Base-by-base conservation (phyloP, 2,797 vertebrate species). In the Lerista edwardsae region DNA sequence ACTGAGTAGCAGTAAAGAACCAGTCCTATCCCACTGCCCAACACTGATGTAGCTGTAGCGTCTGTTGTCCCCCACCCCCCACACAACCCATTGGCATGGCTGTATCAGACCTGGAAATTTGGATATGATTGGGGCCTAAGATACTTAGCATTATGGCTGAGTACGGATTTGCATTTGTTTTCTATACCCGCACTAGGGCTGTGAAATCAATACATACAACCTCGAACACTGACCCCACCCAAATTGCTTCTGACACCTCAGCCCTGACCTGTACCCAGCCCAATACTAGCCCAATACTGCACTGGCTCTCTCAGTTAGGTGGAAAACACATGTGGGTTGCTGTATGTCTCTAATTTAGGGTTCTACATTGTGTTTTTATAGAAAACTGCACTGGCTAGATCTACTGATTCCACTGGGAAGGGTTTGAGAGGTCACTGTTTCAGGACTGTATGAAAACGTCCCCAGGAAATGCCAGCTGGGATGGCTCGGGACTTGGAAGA, bases 391-490 rank as follows among this genome's bases (percentile, higher is more conserved):
- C 87, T 91, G 94, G 83, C 86, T 86, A 21, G 83, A 82, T 84
- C 83, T 31, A 36, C 83, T 80, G 87, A 89, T 75, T 82, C 91
- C 88, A 47, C 79, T 59, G 87, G 84, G 67, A 87, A 89, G 86
- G 84, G 75, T 90, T 89, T 86, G 17, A 4, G 90, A 90, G 90
- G 87, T 84, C 90, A 3, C 88, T n/a, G 83, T 94, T 83, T 91
- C 75, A 75, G 88, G 86, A 81, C 93, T 96, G 79, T 82, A 94
- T 95, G 95, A 95, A 89, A 95, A 47, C 85, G 88, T 34, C 82
- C 23, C 71, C 88, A 91, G 93, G 96, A 96, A 92, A 98, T 99
- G 98, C 97, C 97, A 82, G 94, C 95, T 74, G 97, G 96, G 90
- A 96, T 98, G 93, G 96, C 94, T 94, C 95, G 90, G 94, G 97